Base-by-base conservation (phyloP, 2,113 vertebrate species). In the Macaca mulatta region DNA sequence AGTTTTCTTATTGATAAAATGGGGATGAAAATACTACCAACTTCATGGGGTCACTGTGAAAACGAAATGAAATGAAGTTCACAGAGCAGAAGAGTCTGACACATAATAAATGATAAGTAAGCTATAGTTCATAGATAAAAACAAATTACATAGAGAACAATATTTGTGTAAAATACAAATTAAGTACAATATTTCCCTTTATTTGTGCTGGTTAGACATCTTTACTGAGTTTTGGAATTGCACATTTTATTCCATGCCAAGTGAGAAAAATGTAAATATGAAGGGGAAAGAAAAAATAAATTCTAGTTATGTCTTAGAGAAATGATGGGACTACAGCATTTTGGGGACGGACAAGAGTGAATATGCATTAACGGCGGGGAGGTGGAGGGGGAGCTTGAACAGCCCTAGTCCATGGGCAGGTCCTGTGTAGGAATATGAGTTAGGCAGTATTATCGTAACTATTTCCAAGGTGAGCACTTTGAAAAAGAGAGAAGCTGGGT, bases 301-400 rank as follows among this genome's bases (percentile, higher is more conserved):
- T 67, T 59, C 27, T 30, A 50, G 67, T 61, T 81, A 22, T 1
- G 8, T 48, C 50, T 91, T 40, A 35, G n/a, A 94, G 59, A 87
- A 93, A 79, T 35, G 22, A 50, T 48, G 67, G 2, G 2, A 16
- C 55, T 48, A 2, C 10, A 8, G 52, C 35, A 32, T 79, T 27
- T 57, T 55, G 52, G 20, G 20, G 35, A n/a, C 3, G 13, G 17
- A n/a, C 6, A 17, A 32, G 8, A 64, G 8, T 12, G 16, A 87
- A 50, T 27, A 50, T 22, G 18, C 2, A 45, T 2, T 74, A 59
- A 23, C 0, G 6, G 48, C 3, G 48, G 13, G 48, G 0, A 14
- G 3, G 0, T 50, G 48, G 48, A 3, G 48, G 6, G n/a, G 23
- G 8, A 16, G 20, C 87, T 55, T n/a, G 78, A 85, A 32, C 32